phyloP scores from a whole-genome alignment of 1,140 invertebrate species.

The Archivesica marissinica region DNA sequence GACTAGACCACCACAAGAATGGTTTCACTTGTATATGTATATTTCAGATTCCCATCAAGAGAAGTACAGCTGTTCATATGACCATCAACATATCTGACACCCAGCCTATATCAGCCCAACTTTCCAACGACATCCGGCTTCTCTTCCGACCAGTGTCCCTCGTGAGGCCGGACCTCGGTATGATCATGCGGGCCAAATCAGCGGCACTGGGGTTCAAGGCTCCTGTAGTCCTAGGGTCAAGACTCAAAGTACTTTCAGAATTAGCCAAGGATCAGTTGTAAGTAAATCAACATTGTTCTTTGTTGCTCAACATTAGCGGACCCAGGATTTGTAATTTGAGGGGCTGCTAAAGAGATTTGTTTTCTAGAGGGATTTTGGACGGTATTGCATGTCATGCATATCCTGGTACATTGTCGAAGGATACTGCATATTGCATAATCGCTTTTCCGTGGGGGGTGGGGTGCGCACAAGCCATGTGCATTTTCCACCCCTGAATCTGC shows the following conservation, averaged over 20 bases:
- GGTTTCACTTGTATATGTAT: too few relatives aligned
- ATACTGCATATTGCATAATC: too few relatives aligned
- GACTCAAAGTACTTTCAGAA: constrained; percentile 81
- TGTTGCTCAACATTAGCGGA: not conserved
- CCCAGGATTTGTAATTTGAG: too few relatives aligned
- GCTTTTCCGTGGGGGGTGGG: too few relatives aligned
- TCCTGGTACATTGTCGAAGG: too few relatives aligned
- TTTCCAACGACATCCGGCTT: constrained; percentile 79
- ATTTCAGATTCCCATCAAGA: constrained; percentile 77
- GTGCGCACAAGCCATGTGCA: too few relatives aligned
- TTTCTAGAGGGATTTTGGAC: too few relatives aligned
- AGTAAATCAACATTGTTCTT: constrained; percentile 63
- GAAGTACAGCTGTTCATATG: constrained; percentile 78
- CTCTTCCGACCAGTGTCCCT: constrained; percentile 81
- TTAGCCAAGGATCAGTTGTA: constrained; percentile 82
- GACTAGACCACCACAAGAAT: too few relatives aligned
- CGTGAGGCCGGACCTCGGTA: constrained; percentile 79
- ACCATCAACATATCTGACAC: constrained; percentile 70
- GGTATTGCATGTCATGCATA: too few relatives aligned
- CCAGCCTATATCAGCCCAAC: constrained; percentile 31
- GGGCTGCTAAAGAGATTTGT: too few relatives aligned
- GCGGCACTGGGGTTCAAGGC: constrained; percentile 80
- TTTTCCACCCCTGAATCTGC: too few relatives aligned
- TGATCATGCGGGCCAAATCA: constrained; percentile 82
- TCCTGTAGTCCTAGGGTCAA: constrained; percentile 76